Conservation (phyloP, 1,140 invertebrate species). For the Oreohelix idahoensis region DNA sequence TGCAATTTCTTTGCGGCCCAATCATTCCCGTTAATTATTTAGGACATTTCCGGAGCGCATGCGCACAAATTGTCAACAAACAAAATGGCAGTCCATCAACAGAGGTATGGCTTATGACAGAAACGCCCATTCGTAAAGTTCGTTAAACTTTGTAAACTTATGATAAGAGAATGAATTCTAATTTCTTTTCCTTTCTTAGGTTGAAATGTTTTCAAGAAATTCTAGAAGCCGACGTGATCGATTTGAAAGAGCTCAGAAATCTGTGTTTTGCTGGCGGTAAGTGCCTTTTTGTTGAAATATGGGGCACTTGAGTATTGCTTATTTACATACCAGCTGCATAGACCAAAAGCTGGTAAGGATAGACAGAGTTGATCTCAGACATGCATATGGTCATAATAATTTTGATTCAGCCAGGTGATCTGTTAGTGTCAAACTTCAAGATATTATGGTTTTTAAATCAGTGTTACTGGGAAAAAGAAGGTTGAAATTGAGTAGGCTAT, state of each 20-base stretch:
- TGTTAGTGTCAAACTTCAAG: background rate
- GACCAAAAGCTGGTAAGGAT: no score
- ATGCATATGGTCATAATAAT: background rate
- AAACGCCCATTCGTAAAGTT: constrained; percentile 33
- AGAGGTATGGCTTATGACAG: no score
- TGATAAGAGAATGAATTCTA: background rate
- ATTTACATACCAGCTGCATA: no score
- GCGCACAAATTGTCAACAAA: no score
- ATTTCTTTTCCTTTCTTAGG: constrained; percentile 49
- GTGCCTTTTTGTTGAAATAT: background rate
- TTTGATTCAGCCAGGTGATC: background rate
- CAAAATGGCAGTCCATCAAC: no score
- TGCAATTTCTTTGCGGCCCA: no score
- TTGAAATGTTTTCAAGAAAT: constrained; percentile 51
- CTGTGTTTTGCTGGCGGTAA: constrained; percentile 50
- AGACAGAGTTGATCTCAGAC: background rate
- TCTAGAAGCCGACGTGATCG: constrained; percentile 55
- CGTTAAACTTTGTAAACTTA: background rate
- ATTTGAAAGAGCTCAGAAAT: constrained; percentile 54
- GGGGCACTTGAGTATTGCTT: background rate
- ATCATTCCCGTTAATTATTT: no score
- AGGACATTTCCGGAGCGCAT: no score
- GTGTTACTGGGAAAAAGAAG: no score
- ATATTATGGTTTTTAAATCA: background rate
- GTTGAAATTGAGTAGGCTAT: background rate